A percentile compares a stretch with the other conserved stretches of the same genome.
Conservation (phyloP, 1,140 invertebrate species). For the Platyscapa corneri region DNA sequence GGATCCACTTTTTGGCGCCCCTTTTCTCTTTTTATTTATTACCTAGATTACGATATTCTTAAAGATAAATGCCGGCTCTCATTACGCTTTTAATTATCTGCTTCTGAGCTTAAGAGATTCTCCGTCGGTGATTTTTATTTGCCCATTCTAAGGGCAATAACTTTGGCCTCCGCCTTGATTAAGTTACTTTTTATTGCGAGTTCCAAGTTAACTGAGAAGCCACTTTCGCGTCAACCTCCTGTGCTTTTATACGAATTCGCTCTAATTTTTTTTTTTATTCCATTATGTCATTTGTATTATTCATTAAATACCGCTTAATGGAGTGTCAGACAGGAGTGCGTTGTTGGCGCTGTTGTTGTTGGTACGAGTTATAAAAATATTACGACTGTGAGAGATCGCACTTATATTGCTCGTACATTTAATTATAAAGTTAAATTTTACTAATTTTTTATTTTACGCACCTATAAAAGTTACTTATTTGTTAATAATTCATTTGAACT, state of each 20-base stretch:
- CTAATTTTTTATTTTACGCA: slow-evolving; percentile 47
- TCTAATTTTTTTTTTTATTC: slow-evolving; percentile 35
- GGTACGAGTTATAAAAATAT: slow-evolving; percentile 48
- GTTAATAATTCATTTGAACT: slow-evolving; percentile 49
- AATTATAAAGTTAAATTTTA: slow-evolving; percentile 53
- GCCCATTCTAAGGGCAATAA: slow-evolving; percentile 46
- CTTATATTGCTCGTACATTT: slow-evolving; percentile 35
- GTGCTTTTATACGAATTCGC: slow-evolving; percentile 25
- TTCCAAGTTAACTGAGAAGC: slow-evolving; percentile 31
- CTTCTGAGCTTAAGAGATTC: slow-evolving; percentile 18
- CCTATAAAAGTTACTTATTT: slow-evolving; percentile 51
- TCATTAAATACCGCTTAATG: slow-evolving; percentile 44
- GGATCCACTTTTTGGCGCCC: neutral
- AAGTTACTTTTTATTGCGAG: slow-evolving; percentile 48
- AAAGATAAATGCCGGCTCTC: slow-evolving; percentile 50
- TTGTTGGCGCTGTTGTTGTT: slow-evolving; percentile 5
- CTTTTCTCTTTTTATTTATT: slow-evolving; percentile 15
- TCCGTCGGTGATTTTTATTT: slow-evolving; percentile 49
- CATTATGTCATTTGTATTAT: slow-evolving; percentile 43
- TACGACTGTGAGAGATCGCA: slow-evolving; percentile 37
- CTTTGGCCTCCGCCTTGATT: slow-evolving; percentile 40
- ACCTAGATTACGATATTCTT: slow-evolving; percentile 32
- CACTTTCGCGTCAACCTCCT: neutral
- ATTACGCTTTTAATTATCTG: slow-evolving; percentile 46
- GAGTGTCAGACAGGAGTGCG: neutral